phyloP scores from a whole-genome alignment of 2,888 invertebrate species.

The Pristionchus arcanus region DNA sequence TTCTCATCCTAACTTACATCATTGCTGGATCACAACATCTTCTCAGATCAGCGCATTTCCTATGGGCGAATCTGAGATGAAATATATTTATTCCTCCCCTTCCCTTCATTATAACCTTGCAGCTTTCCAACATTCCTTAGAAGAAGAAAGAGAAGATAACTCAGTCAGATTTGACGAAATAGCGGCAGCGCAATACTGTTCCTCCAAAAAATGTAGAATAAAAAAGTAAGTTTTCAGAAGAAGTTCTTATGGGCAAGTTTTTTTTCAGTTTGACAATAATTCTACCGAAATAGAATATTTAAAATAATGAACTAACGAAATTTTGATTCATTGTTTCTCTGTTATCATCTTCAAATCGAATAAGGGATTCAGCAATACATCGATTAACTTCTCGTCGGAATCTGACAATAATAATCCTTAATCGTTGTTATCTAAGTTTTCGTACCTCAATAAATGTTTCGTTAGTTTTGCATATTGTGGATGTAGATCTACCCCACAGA shows the following conservation, averaged over 20 bases:
- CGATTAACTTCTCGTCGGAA: conserved; percentile 10
- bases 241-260: too few relatives aligned
- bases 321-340: background rate
- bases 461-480: conserved; percentile 32
- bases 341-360: background rate
- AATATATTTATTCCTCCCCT: background rate
- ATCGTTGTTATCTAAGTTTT: background rate
- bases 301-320: background rate
- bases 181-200: background rate
- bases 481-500: conserved; percentile 49
- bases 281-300: too few relatives aligned
- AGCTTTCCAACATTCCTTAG: conserved; percentile 29
- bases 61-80: background rate
- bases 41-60: conserved; percentile 46
- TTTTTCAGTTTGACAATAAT: too few relatives aligned
- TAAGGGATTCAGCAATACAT: conserved; percentile 33
- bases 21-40: conserved; percentile 53
- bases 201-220: background rate
- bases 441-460: background rate
- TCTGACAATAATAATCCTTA: background rate
- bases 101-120: background rate
- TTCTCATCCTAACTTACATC: background rate
- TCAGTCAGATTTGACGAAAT: background rate
- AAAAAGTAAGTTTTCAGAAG: too few relatives aligned
- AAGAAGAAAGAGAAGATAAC: background rate